Evolutionary conservation across 2,113 vertebrate species (phyloP).

Genomic region (Solea senegalensis): DNA sequence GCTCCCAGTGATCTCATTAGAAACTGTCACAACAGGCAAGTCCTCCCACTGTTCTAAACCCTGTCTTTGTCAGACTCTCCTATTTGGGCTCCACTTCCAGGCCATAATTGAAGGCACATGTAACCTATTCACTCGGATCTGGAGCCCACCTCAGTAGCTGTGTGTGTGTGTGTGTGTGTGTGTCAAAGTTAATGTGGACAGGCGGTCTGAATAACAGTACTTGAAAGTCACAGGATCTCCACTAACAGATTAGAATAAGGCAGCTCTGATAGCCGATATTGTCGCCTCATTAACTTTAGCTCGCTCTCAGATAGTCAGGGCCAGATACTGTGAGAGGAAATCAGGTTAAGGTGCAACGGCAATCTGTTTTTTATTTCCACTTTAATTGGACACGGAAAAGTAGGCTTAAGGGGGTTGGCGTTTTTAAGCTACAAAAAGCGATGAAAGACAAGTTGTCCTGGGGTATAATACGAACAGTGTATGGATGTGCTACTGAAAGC

Average conservation of each 20-base stretch:
- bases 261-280: constrained; percentile 19
- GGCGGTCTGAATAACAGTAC: constrained; percentile 16
- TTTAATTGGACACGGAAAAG: constrained; percentile 19
- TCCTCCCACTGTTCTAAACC: constrained; percentile 48
- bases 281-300: constrained; percentile 30
- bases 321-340: constrained; percentile 17
- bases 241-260: constrained; percentile 15
- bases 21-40: constrained; percentile 66
- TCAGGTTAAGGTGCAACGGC: constrained; percentile 12
- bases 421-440: not conserved
- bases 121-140: constrained; percentile 16
- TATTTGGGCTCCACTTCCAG: constrained; percentile 52
- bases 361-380: constrained; percentile 35
- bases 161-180: constrained; percentile 41
- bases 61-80: constrained; percentile 35
- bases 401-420: not conserved
- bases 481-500: not conserved
- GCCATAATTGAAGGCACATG: constrained; percentile 79
- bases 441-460: not conserved
- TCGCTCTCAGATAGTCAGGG: constrained; percentile 30
- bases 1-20: constrained; percentile 72
- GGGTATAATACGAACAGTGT: not conserved
- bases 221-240: constrained; percentile 7
- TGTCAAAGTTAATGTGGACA: not conserved
- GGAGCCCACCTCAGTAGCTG: constrained; percentile 33